Evolutionary conservation across 1,140 invertebrate genomes (phyloP), one percentile per base, ranked within the genome.

Genomic region (Sycobia sp.): DNA sequence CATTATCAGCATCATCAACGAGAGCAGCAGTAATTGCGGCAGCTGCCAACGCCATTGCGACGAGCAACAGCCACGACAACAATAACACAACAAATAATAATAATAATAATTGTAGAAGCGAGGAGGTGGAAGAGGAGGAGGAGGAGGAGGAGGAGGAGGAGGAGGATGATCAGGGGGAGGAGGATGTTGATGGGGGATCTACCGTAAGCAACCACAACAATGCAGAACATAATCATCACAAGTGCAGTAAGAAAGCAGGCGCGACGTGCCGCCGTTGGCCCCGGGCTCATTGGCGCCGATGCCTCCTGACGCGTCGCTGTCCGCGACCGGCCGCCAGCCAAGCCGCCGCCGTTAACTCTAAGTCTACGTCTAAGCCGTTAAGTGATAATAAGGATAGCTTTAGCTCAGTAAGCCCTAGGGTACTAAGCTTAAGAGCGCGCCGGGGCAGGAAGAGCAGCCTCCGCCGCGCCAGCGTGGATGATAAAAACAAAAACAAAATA

Each of bases 341-440:
- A 71, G 69, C 78, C 75, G 79, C 77, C 74, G 69, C 78, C 75
- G 79, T 76, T 75, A 79, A 77, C 70, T 81, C 79, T 81, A 82
- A 81, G 79, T 82, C 78, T 82, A 82, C 72, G 73, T 80, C 69
- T 82, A 82, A 82, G 79, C 79, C 76, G 77, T 80, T 81, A 82
- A 82, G 80, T 82, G 79, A 82, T 82, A 82, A 82, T 81, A 81
- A 81, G 77, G 67, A 80, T 82, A 82, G 80, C 79, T 81, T 80
- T 81, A 82, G 79, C 67, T 72, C 76, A 75, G 59, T 81, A 81
- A 81, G 77, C 73, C 72, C 80, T 81, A 82, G 80, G 79, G 77
- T 82, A 82, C 76, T 81, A 81, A 80, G 73, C 69, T 70, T 81
- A 82, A 81, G 55, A 56, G 32, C 32, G 39, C 39, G 25, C 41